These are phyloP conservation scores for Pluvianellus socialis DNA, from an alignment of 2,113 vertebrate genomes.

Conservation along the genomic window DNA sequence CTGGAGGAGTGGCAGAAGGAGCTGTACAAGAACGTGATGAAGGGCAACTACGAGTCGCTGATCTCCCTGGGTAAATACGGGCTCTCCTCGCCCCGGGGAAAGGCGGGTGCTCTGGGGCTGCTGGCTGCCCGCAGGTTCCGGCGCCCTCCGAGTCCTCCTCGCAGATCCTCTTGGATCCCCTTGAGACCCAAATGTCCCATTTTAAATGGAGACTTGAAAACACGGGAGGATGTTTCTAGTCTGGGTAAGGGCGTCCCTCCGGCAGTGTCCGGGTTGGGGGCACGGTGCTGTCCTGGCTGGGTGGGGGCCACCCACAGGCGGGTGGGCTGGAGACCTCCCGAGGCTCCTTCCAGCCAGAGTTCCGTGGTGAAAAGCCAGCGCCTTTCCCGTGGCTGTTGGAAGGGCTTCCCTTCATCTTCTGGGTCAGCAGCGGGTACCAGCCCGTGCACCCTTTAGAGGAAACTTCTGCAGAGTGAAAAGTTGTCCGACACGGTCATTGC, in stretches of 20 bases:
- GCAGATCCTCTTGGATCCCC: neutral
- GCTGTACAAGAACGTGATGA: constrained; percentile 81
- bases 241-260: neutral
- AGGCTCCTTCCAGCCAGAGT: neutral
- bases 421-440: neutral
- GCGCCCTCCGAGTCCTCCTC: neutral
- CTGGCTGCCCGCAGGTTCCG: neutral
- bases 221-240: neutral
- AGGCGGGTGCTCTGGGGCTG: neutral
- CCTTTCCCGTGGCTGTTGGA: neutral
- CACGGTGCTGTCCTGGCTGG: neutral
- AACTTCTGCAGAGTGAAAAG: neutral
- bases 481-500: neutral
- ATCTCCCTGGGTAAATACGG: constrained; percentile 76
- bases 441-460: neutral
- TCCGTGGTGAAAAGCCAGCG: neutral
- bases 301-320: neutral
- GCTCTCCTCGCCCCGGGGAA: neutral
- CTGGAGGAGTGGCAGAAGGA: constrained; percentile 83
- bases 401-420: neutral
- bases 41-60: constrained; percentile 79
- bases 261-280: accelerated
- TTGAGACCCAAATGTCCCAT: neutral
- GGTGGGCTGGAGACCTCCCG: neutral
- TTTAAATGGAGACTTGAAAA: neutral